Percentiles rank a stretch among this genome's conserved stretches.
phyloP scores from a whole-genome alignment of 2,888 invertebrate genomes.

The Eumacrocentrus americanus region DNA sequence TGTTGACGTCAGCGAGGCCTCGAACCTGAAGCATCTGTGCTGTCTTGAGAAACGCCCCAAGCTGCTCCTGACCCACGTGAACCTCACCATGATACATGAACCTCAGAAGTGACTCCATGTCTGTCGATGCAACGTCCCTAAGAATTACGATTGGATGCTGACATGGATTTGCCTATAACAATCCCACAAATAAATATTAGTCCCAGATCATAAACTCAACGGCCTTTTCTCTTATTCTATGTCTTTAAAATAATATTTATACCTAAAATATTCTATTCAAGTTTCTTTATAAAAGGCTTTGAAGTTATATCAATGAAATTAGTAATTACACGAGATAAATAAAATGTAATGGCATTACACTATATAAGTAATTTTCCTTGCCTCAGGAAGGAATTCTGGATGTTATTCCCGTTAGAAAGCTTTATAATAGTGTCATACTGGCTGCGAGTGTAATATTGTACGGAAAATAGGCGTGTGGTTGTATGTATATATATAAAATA shows the following conservation, averaged over 20 bases:
- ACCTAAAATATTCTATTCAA: no score
- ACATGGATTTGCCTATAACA: constrained; percentile 80
- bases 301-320: no score
- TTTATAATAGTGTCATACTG: constrained; percentile 3
- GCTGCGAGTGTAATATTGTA: neutral
- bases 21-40: constrained; percentile 87
- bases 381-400: constrained; percentile 7
- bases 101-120: constrained; percentile 85
- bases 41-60: constrained; percentile 84
- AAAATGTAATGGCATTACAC: no score
- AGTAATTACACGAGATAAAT: no score
- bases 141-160: constrained; percentile 89
- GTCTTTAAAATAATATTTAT: no score
- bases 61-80: constrained; percentile 85
- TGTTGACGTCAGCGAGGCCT: constrained; percentile 81
- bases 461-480: neutral
- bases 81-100: constrained; percentile 95
- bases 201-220: constrained; percentile 3
- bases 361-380: constrained; percentile 13
- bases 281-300: no score
- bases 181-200: constrained; percentile 4
- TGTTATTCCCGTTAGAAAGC: constrained; percentile 16
- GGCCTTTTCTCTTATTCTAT: no score
- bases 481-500: neutral
- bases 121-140: constrained; percentile 83